Conservation (phyloP, 2,888 invertebrate genomes). For the Perdita meconis region DNA sequence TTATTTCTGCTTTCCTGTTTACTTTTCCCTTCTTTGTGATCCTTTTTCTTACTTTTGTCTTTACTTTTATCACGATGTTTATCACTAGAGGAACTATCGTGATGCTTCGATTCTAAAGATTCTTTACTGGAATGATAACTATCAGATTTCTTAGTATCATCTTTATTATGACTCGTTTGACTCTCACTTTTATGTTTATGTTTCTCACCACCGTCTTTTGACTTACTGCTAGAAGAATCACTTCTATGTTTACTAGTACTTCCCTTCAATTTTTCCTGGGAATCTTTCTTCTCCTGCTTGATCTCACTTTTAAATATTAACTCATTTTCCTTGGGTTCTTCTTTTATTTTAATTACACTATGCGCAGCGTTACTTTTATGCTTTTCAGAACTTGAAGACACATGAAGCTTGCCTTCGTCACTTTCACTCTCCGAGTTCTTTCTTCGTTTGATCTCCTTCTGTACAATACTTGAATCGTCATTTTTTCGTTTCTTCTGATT, state of each 20-base stretch:
- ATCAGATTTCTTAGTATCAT: constrained; percentile 69
- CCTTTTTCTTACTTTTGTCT: constrained; percentile 67
- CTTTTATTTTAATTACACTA: constrained; percentile 50
- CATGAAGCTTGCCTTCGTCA: constrained; percentile 59
- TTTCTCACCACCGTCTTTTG: constrained; percentile 66
- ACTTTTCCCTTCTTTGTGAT: constrained; percentile 63
- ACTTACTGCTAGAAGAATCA: constrained; percentile 56
- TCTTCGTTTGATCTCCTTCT: constrained; percentile 66
- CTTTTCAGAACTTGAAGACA: constrained; percentile 47
- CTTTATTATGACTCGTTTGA: constrained; percentile 55
- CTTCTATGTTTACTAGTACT: constrained; percentile 62
- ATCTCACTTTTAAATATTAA: constrained; percentile 36
- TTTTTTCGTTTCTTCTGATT: constrained; percentile 69
- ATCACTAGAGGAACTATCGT: constrained; percentile 76
- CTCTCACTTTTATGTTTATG: constrained; percentile 74
- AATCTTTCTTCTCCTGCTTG: constrained; percentile 67
- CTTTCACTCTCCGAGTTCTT: constrained; percentile 64
- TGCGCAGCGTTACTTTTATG: constrained; percentile 23
- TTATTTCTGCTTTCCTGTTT: constrained; percentile 60
- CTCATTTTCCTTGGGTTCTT: constrained; percentile 57
- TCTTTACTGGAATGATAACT: constrained; percentile 72
- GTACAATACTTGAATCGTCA: constrained; percentile 57
- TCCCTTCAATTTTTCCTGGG: constrained; percentile 59
- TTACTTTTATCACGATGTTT: constrained; percentile 73
- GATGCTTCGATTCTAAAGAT: constrained; percentile 72